Base-by-base conservation (phyloP, 2,888 invertebrate genomes). In the Campoplex capitator region DNA sequence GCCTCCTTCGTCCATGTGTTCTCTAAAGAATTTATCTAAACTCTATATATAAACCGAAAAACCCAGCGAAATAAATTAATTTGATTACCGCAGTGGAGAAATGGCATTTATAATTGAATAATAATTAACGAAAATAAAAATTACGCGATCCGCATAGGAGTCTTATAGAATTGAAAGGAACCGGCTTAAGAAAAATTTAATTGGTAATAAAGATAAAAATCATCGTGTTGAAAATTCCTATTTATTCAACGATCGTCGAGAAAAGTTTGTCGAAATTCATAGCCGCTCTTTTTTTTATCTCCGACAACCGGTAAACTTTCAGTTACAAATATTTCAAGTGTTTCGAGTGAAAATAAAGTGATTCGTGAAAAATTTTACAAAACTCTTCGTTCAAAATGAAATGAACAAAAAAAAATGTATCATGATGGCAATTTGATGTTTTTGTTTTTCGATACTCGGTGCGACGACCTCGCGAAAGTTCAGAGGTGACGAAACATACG, bases 1-100 rank as follows among this genome's bases (percentile, higher is more conserved):
- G 76, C 71, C 54, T 76, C 62, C 71, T 42, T 70, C 58, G 74
- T 58, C 73, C 84, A 86, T 89, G 83, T 89, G 85, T 62, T 84
- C 68, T 79, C 42, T 18, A 35, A 67, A 6, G 13, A 42, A 54
- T 54, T 42, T 73, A 65, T 45, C 18, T 7, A 32, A 48, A 54
- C 45, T 35, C 35, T 71, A n/a, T 23, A 35, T n/a, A 58, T 51
- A 54, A 78, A 13, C 38, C 3, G 6, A 7, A 23, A 51, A 68
- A 3, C 4, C 7, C 35, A 48, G 32, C 7, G 11, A 28, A 54
- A 62, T 62, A 7, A 32, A 56, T 23, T 1, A 16, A 51, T 45
- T 45, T 45, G 2, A 45, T 13, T 3, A 13, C 13, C 11, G 11
- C 11, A 11, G 11, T 13, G 45, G 2, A 28, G 13, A 28, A 58